A percentile compares a stretch with the other conserved stretches of the same genome.
Evolutionary conservation across 2,113 vertebrate genomes (phyloP).

Genomic region (Machaerirhynchus nigripectus): DNA sequence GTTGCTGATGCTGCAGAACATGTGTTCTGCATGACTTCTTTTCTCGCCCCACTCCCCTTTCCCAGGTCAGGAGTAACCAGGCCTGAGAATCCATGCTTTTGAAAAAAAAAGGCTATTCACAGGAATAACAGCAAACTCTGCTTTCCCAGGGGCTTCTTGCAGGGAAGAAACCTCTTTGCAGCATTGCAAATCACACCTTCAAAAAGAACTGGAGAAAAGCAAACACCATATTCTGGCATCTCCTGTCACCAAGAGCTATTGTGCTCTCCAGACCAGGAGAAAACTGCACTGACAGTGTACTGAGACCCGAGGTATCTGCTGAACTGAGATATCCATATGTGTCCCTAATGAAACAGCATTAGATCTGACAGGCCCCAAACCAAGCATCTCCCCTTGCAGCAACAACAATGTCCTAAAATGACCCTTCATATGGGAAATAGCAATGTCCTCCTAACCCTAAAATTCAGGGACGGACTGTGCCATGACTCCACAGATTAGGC

Average conservation of each 20-base stretch:
- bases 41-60: neutral
- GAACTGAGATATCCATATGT: neutral
- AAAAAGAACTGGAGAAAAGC: neutral
- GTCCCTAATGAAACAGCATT: neutral
- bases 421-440: neutral
- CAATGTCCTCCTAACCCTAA: neutral
- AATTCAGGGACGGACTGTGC: neutral
- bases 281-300: neutral
- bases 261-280: neutral
- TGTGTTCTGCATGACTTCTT: neutral
- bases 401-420: neutral
- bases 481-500: neutral
- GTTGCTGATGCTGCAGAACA: conserved; percentile 9
- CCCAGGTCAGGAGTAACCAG: neutral
- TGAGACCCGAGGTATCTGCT: neutral
- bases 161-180: neutral
- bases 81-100: neutral
- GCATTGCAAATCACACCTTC: neutral
- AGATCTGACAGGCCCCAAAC: neutral
- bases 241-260: neutral
- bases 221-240: neutral
- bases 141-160: neutral
- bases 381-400: neutral
- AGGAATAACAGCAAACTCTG: neutral
- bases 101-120: neutral